These are phyloP conservation scores for Silurus aristotelis DNA, from an alignment of 2,797 vertebrate species.

Conservation along the genomic window DNA sequence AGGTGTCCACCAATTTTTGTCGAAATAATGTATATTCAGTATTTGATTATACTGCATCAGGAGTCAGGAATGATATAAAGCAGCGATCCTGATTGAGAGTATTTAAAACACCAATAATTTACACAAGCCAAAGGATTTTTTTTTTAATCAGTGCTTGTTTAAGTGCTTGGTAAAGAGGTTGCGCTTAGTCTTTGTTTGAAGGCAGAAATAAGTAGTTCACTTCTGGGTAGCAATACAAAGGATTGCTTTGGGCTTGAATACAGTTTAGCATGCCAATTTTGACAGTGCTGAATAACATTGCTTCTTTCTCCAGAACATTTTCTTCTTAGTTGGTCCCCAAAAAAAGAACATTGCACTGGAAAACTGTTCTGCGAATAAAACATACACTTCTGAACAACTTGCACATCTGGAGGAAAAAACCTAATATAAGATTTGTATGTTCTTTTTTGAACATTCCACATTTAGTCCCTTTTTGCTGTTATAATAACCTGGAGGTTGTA, in stretches of 20 bases:
- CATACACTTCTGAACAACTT: no score
- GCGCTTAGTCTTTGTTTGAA: not conserved
- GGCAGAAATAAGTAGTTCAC: not conserved
- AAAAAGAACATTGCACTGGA: no score
- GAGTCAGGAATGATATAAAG: not conserved
- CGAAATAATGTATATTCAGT: no score
- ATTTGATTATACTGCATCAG: not conserved
- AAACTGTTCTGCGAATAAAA: no score
- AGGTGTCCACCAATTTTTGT: no score
- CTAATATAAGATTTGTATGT: no score
- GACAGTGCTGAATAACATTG: not conserved
- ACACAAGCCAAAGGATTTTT: conserved; percentile 5
- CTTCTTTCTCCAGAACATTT: not conserved
- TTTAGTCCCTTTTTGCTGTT: no score
- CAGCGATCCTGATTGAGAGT: not conserved
- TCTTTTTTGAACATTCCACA: no score
- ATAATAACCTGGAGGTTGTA: no score
- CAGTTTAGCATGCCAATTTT: not conserved
- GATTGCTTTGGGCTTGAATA: not conserved
- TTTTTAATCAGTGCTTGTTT: not conserved
- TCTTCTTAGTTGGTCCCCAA: not conserved
- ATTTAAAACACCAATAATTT: not conserved
- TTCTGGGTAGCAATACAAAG: not conserved
- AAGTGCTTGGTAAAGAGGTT: not conserved
- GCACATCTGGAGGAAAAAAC: no score